phyloP scores from a whole-genome alignment of 2,113 vertebrate genomes.

The Acinonyx jubatus region DNA sequence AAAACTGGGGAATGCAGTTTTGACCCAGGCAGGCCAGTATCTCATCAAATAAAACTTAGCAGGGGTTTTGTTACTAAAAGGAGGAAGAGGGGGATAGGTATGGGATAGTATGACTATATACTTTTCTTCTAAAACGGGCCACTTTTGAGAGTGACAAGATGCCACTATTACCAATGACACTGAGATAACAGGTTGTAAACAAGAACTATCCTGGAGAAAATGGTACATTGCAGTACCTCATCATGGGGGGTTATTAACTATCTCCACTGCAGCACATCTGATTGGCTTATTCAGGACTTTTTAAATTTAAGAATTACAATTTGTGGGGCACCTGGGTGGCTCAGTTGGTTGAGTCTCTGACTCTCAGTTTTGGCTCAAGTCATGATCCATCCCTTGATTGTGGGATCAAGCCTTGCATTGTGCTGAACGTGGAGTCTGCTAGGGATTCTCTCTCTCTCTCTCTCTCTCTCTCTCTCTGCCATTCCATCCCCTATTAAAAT shows the following conservation, averaged over 20 bases:
- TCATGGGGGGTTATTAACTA: not conserved
- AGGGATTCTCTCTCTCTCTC: no score
- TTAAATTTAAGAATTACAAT: constrained; percentile 11
- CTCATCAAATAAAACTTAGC: not conserved
- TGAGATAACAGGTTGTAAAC: no score
- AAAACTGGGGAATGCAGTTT: not conserved
- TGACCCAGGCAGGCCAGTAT: not conserved
- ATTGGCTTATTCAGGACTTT: not conserved
- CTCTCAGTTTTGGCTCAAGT: no score
- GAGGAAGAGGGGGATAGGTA: not conserved
- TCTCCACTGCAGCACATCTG: not conserved
- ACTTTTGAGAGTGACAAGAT: not conserved
- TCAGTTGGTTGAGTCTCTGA: no score
- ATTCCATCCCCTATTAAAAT: no score
- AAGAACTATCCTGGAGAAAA: not conserved
- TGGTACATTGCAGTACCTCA: not conserved
- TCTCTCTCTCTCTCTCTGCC: no score
- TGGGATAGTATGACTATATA: no score
- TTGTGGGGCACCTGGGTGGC: not conserved
- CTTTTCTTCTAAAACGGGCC: not conserved
- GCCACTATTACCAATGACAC: not conserved
- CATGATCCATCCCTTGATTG: no score
- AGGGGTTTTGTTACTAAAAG: not conserved
- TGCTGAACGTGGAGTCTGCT: no score
- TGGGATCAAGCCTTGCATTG: no score